phyloP scores from a whole-genome alignment of 2,113 vertebrate genomes.

The Hypocryptadius cinnamomeus region DNA sequence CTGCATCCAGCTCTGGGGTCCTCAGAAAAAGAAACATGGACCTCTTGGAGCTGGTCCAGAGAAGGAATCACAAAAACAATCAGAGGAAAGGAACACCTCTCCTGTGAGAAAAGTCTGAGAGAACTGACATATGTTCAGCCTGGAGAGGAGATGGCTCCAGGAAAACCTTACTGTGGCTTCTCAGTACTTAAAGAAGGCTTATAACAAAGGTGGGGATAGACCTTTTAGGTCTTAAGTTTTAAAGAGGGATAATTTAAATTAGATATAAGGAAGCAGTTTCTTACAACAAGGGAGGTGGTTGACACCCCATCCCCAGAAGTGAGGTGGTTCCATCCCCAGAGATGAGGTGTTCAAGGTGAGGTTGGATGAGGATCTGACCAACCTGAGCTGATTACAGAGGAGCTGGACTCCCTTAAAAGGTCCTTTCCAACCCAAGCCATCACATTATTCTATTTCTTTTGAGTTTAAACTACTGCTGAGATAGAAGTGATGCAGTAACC shows the following conservation, averaged over 20 bases:
- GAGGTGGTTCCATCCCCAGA: neutral
- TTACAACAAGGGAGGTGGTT: neutral
- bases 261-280: neutral
- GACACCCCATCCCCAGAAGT: fast-evolving
- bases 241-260: neutral
- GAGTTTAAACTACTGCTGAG: neutral
- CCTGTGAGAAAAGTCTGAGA: neutral
- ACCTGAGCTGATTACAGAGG: neutral
- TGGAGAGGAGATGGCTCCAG: neutral
- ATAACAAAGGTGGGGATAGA: neutral
- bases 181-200: neutral
- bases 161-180: neutral
- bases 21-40: neutral
- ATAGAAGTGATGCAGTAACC: neutral
- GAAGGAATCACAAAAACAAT: neutral
- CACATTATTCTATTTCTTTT: neutral
- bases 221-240: neutral
- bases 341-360: neutral
- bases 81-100: neutral
- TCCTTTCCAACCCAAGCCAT: neutral
- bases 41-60: neutral
- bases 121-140: neutral
- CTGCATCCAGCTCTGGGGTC: neutral
- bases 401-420: neutral
- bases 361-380: neutral